These are phyloP conservation scores for Corythaixoides concolor DNA, from an alignment of 2,113 vertebrate species.

Conservation along the genomic window DNA sequence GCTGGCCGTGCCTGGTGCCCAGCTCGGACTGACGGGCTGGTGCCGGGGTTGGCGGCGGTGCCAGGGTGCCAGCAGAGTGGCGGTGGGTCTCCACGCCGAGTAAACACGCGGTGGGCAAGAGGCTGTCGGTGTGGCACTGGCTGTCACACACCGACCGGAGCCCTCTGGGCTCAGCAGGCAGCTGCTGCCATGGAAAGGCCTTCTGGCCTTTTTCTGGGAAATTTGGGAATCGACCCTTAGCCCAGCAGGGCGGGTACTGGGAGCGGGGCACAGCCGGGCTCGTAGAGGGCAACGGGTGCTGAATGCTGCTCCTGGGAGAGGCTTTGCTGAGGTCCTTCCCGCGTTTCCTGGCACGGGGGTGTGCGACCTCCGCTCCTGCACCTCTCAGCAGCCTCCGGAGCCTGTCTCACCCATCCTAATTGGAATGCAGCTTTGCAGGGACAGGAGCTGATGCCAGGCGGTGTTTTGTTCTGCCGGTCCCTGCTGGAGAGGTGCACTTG, in stretches of 20 bases:
- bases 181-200: background rate
- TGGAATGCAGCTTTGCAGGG: background rate
- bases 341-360: fast-evolving
- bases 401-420: background rate
- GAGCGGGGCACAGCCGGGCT: fast-evolving
- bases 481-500: background rate
- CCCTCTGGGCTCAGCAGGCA: background rate
- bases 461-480: background rate
- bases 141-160: fast-evolving
- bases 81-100: background rate
- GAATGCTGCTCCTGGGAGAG: background rate
- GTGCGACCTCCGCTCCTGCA: background rate
- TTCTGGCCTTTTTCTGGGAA: background rate
- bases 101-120: background rate
- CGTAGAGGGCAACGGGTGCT: fast-evolving
- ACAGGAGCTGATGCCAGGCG: fast-evolving
- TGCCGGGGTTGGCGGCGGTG: background rate
- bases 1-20: background rate
- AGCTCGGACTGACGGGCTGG: fast-evolving
- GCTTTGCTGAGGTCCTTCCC: background rate
- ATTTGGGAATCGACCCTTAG: background rate
- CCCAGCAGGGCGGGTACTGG: background rate
- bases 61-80: background rate
- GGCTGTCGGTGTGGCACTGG: background rate
- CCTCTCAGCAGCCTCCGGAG: background rate